Evolutionary conservation across 2,113 vertebrate genomes (phyloP).

Genomic region (Nothoprocta perdicaria): DNA sequence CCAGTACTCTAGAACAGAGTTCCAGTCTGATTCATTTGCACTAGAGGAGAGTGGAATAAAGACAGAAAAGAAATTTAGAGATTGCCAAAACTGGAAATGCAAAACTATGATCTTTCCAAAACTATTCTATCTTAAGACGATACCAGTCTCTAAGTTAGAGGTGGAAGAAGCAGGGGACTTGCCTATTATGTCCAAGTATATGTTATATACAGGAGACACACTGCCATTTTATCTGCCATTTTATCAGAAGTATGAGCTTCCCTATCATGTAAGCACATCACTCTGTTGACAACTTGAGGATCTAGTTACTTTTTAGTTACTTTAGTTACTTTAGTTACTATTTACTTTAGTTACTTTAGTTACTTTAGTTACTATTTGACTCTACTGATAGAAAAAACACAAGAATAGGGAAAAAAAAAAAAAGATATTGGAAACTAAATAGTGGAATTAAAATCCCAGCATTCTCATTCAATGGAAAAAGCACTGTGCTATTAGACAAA

Average conservation of each 20-base stretch:
- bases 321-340: constrained; percentile 87
- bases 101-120: not conserved
- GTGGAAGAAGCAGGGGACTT: not conserved
- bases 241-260: constrained; percentile 82
- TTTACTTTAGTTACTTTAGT: no score
- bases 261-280: constrained; percentile 81
- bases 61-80: not conserved
- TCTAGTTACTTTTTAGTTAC: no score
- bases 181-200: not conserved
- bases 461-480: constrained; percentile 83
- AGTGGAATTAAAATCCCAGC: constrained; percentile 86
- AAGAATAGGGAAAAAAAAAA: constrained; percentile 86
- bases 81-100: not conserved
- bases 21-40: not conserved
- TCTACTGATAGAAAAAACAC: constrained; percentile 82
- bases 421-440: constrained; percentile 84
- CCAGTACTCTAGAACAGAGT: not conserved
- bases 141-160: not conserved
- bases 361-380: constrained; percentile 82
- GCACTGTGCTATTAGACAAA: constrained; percentile 77
- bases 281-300: constrained; percentile 78
- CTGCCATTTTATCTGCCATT: constrained; percentile 75
- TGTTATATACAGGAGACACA: not conserved
- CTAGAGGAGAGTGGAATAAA: not conserved
- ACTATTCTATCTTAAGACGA: not conserved